phyloP scores from a whole-genome alignment of 2,113 vertebrate genomes.

The Synodontis membranacea region DNA sequence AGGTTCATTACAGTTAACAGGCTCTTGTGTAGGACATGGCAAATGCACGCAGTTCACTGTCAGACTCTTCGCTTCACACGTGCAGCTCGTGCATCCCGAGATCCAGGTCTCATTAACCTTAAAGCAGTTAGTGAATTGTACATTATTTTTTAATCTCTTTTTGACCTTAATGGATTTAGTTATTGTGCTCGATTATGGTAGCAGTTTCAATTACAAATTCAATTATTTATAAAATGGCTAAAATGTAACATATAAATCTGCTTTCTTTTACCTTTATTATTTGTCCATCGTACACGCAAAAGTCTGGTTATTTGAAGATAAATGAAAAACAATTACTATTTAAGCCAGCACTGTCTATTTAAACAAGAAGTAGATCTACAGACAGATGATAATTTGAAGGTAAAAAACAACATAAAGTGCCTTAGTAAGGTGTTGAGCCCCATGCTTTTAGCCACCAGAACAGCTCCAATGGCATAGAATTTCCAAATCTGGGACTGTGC shows the following conservation, averaged over 20 bases:
- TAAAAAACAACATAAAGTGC: background rate
- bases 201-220: too few relatives aligned
- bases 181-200: background rate
- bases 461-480: background rate
- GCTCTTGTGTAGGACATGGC: slow-evolving; percentile 48
- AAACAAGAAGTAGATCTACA: background rate
- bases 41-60: background rate
- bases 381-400: background rate
- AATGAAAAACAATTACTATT: background rate
- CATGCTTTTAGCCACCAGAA: background rate
- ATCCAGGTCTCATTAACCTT: slow-evolving; percentile 58
- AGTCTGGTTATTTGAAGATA: background rate
- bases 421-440: background rate
- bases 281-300: background rate
- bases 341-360: background rate
- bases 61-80: slow-evolving; percentile 48
- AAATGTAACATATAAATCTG: background rate
- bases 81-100: slow-evolving; percentile 52
- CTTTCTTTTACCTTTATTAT: background rate
- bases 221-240: too few relatives aligned
- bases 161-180: slow-evolving; percentile 45
- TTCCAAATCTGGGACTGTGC: background rate
- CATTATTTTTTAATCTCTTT: background rate
- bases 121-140: background rate
- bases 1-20: slow-evolving; percentile 45